A percentile compares a stretch with the other conserved stretches of the same genome.
Conservation (phyloP, 2,113 vertebrate genomes). For the Pterocles gutturalis region DNA sequence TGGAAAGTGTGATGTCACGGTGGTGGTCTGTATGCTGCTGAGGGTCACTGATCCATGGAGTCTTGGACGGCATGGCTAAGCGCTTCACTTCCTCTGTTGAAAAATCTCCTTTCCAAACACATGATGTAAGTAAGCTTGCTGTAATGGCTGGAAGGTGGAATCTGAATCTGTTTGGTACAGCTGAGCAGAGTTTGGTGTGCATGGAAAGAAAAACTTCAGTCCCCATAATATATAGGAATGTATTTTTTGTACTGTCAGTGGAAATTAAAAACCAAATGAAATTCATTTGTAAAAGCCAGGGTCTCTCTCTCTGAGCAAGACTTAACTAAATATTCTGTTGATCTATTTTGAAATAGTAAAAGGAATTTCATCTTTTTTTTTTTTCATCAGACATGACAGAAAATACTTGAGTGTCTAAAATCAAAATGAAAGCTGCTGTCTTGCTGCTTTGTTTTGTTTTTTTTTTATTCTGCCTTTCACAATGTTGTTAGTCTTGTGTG, state of each 20-base stretch:
- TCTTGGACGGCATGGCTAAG: slow-evolving; percentile 66
- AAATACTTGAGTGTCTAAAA: background rate
- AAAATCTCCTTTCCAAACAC: slow-evolving; percentile 84
- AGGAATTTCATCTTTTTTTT: background rate
- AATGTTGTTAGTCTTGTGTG: background rate
- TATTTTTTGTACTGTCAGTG: slow-evolving; percentile 25
- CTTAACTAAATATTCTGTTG: background rate
- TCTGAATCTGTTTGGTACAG: slow-evolving; percentile 70
- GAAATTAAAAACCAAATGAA: background rate
- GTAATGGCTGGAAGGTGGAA: slow-evolving; percentile 66
- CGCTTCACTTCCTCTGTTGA: slow-evolving; percentile 84
- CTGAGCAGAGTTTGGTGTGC: slow-evolving; percentile 40
- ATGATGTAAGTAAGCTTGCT: slow-evolving; percentile 83
- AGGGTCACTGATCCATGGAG: slow-evolving; percentile 79
- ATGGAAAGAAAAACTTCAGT: slow-evolving; percentile 62
- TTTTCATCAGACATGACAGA: background rate
- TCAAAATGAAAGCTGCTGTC: background rate
- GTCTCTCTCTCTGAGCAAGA: background rate
- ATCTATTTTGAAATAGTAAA: background rate
- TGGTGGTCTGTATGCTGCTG: slow-evolving; percentile 75
- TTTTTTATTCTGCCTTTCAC: background rate
- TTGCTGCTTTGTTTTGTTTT: background rate
- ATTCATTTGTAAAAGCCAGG: background rate
- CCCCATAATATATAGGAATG: background rate
- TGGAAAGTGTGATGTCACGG: slow-evolving; percentile 77